These are phyloP conservation scores for Nycticryphes semicollaris DNA, from an alignment of 2,113 vertebrate species.

Conservation along the genomic window DNA sequence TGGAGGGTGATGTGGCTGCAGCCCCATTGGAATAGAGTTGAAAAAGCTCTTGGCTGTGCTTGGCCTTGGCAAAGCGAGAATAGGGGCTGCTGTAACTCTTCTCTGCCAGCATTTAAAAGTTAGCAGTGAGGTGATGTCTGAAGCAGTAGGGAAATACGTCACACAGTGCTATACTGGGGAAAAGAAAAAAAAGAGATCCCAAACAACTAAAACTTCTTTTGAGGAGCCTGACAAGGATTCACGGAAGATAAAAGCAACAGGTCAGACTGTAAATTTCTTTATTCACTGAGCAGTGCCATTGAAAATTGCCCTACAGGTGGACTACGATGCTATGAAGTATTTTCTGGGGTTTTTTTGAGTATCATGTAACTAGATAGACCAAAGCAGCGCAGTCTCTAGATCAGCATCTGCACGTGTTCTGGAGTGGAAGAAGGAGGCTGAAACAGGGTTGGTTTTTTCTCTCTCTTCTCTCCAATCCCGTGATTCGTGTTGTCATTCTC, in stretches of 20 bases:
- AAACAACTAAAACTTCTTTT: not conserved
- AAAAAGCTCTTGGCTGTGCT: not conserved
- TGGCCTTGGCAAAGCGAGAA: not conserved
- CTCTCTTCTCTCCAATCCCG: not conserved
- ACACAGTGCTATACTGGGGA: not conserved
- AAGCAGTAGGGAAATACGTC: not conserved
- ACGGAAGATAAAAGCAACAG: not conserved
- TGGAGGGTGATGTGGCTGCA: not conserved
- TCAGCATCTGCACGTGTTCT: not conserved
- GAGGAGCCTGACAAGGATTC: not conserved
- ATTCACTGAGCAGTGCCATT: not conserved
- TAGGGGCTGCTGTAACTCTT: accelerated
- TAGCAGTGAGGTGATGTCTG: not conserved
- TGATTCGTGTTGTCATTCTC: not conserved
- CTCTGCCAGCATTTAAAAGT: not conserved
- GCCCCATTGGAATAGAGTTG: not conserved
- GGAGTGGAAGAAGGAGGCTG: not conserved
- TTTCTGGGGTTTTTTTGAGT: not conserved
- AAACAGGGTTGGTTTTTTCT: not conserved
- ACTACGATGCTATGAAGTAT: not conserved
- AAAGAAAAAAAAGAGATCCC: not conserved
- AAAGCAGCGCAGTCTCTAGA: not conserved
- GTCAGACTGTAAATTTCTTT: not conserved
- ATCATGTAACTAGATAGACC: not conserved
- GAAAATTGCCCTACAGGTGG: not conserved